Evolutionary conservation across 2,113 vertebrate genomes (phyloP), one percentile per base, ranked within the genome.

Genomic region (Merops nubicus): DNA sequence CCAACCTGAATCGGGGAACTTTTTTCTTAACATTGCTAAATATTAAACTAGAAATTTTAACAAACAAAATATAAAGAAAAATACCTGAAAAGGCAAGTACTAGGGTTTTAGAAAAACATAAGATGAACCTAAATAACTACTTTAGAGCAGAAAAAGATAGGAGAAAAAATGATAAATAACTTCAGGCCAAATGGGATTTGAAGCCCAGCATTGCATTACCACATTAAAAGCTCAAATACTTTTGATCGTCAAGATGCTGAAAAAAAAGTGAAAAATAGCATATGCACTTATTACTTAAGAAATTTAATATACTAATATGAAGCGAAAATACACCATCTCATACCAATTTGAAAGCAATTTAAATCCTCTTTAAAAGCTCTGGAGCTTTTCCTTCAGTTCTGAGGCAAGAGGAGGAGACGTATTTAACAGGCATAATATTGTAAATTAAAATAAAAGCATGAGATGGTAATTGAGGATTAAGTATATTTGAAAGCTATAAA

Each of bases 401-500:
- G 60, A 85, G 45, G 48, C 45, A 70, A 51, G 40, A 74, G 47
- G 74, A 68, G 47, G 75, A 85, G 21, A 15, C 72, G 5, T 48
- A 20, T 82, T 67, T 89, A 68, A 54, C 43, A 43, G 28, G 12
- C 53, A 51, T 56, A 76, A 51, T 70, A 65, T 54, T 82, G 70
- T 34, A 67, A 90, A 67, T 77, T 59, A 74, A 77, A 94, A 62
- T 85, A 83, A 88, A 80, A 74, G 18, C 79, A 90, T 70, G 75
- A 67, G 11, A 51, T 47, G 33, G 17, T 88, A 93, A 77, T n/a
- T 63, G 51, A 40, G 64, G 85, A 88, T 86, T 92, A 86, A 42
- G 10, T 85, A 31, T 60, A 67, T 92, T 54, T 91, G 69, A 91
- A 92, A 93, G 64, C 33, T 88, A 81, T 89, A 85, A 85, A 77